Conservation (phyloP, 92 coral and sea anemone genomes). For the Actinostola sp. region DNA sequence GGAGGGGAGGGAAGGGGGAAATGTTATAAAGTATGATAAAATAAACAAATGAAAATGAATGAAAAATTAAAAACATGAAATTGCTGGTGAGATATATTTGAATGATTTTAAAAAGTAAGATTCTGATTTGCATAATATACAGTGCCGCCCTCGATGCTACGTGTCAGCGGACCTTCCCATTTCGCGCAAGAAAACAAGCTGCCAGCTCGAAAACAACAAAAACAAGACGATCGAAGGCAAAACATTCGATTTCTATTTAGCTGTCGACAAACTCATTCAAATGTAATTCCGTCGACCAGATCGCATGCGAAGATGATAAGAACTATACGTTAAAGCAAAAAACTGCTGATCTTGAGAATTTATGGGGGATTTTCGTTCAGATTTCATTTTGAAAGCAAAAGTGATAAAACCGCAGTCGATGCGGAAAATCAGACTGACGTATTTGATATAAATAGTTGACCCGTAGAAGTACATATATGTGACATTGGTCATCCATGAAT, state of each 20-base stretch:
- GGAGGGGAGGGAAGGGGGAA: too few species aligned
- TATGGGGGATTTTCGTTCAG: neutral
- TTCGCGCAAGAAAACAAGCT: constrained; percentile 24
- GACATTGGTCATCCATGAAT: neutral
- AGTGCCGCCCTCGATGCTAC: neutral
- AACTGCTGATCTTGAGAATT: neutral
- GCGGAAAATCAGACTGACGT: constrained; percentile 25
- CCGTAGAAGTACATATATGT: neutral
- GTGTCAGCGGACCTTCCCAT: constrained; percentile 24
- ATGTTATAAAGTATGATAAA: neutral
- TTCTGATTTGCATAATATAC: too few species aligned
- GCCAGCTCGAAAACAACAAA: neutral
- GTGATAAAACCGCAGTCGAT: neutral
- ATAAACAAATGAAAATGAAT: neutral
- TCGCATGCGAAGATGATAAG: neutral
- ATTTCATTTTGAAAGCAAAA: too few species aligned
- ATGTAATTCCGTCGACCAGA: constrained; percentile 1
- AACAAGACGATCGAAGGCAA: neutral
- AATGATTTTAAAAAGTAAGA: too few species aligned
- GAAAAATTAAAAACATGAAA: neutral
- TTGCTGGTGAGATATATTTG: neutral
- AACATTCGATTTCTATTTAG: neutral
- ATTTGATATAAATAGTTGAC: constrained; percentile 2
- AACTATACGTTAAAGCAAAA: neutral
- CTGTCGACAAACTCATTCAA: neutral